These are phyloP conservation scores for Callimorpha dominula DNA, from an alignment of 2,888 invertebrate species.

Conservation along the genomic window DNA sequence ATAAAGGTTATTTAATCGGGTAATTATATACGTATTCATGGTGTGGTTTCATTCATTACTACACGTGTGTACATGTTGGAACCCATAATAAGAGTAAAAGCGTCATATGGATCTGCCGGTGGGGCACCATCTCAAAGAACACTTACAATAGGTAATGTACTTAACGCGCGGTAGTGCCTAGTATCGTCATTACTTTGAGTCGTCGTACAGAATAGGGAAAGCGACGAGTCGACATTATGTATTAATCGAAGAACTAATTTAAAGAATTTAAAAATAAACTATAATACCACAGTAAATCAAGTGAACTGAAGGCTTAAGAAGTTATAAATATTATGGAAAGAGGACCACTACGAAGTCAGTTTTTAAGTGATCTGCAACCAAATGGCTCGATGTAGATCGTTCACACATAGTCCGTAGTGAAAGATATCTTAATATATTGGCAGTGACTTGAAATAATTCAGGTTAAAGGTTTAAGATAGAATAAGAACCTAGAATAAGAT, in stretches of 20 bases:
- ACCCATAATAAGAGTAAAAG: constrained; percentile 83
- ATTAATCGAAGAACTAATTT: constrained; percentile 5
- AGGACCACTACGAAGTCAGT: neutral
- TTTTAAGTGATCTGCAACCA: too few relatives aligned
- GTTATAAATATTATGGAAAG: too few relatives aligned
- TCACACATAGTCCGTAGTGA: too few relatives aligned
- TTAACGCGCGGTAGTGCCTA: constrained; percentile 78
- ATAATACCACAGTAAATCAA: too few relatives aligned
- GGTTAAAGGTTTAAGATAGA: too few relatives aligned
- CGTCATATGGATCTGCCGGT: constrained; percentile 62
- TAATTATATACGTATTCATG: constrained; percentile 41
- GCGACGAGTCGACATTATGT: constrained; percentile 55
- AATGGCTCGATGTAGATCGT: too few relatives aligned
- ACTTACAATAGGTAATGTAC: constrained; percentile 86
- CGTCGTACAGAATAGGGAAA: constrained; percentile 61
- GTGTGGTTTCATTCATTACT: constrained; percentile 45
- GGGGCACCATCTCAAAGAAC: constrained; percentile 79
- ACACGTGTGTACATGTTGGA: constrained; percentile 59
- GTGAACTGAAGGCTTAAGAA: too few relatives aligned
- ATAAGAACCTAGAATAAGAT: too few relatives aligned
- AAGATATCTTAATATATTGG: too few relatives aligned
- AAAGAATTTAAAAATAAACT: neutral
- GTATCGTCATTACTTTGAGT: constrained; percentile 81
- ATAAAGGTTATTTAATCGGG: constrained; percentile 24
- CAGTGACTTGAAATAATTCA: too few relatives aligned